Conservation (phyloP, 2,113 vertebrate species). For the Archilochus colubris region DNA sequence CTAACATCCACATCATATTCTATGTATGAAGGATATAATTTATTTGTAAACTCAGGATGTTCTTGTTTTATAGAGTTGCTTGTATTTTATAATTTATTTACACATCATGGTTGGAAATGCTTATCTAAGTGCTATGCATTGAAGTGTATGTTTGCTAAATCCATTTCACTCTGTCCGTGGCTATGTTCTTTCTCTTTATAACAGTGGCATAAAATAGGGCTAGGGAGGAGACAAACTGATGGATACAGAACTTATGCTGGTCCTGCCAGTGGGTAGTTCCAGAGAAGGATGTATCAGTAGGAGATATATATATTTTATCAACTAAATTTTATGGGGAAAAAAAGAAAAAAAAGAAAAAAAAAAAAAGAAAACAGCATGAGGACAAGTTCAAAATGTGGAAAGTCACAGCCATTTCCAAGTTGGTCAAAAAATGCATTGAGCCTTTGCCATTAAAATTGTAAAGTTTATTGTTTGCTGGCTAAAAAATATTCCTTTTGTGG, state of each 20-base stretch:
- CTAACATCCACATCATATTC: constrained; percentile 57
- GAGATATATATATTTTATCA: constrained; percentile 55
- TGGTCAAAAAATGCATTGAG: constrained; percentile 56
- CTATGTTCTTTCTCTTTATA: constrained; percentile 44
- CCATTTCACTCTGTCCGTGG: constrained; percentile 72
- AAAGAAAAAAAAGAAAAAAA: background rate
- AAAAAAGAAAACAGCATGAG: constrained; percentile 48
- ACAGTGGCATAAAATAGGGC: constrained; percentile 34
- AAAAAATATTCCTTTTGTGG: constrained; percentile 76
- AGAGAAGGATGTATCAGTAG: constrained; percentile 12
- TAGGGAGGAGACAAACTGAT: background rate
- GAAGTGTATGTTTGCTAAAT: constrained; percentile 76
- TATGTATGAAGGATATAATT: constrained; percentile 81
- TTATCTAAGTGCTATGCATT: constrained; percentile 82
- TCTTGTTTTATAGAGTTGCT: constrained; percentile 74
- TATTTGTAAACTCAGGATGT: constrained; percentile 82
- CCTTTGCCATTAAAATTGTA: constrained; percentile 76
- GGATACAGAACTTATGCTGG: constrained; percentile 21
- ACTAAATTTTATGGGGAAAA: constrained; percentile 38
- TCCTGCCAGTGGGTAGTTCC: background rate
- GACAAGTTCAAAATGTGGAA: constrained; percentile 49
- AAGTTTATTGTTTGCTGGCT: constrained; percentile 76
- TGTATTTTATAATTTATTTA: constrained; percentile 83
- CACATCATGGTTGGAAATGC: constrained; percentile 71
- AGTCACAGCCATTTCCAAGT: constrained; percentile 47